Evolutionary conservation across 2,888 invertebrate genomes (phyloP), one percentile per base, ranked within the genome.

Genomic region (Noctua comes): DNA sequence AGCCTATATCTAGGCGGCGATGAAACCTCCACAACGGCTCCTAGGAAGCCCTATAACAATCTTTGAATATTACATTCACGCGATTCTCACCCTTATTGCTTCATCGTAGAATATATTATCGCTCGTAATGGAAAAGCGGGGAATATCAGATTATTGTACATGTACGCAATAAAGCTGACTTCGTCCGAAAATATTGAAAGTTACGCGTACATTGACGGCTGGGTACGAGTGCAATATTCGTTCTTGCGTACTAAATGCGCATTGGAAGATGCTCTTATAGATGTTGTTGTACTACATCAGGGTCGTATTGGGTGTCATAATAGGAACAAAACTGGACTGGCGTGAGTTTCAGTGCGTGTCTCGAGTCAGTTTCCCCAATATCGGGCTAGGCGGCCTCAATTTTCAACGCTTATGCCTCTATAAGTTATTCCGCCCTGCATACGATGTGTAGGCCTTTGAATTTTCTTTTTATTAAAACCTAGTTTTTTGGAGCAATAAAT

Each of bases 261-360:
- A 78, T 80, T 80, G 79, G 62, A 78, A 78, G 0, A 18, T 21
- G 59, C 6, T 71, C 10, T 6, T 36, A 13, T 51, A 68, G 13
- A 80, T 77, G 54, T 0, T 24, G 48, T 80, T 77, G 73, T 80
- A 18, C 65, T 73, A 78, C 78, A 73, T 73, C 66, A 62, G 57
- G 51, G 68, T 80, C 79, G 78, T 84, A 76, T 86, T 79, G 79
- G 79, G 74, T 80, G 31, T 73, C 88, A 76, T 85, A 80, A 76
- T 86, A 77, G 84, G 85, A 85, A 90, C 87, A 88, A 91, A 92
- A 92, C 91, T 93, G 94, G 93, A 94, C 93, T 96, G 91, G 95
- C 95, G 95, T 96, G 96, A 93, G 95, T 92, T 92, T 93, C 89
- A 90, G 94, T 96, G 96, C 96, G 96, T 97, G 96, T 91, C 90